phyloP scores from a whole-genome alignment of 2,113 vertebrate genomes.

The Podiceps cristatus region DNA sequence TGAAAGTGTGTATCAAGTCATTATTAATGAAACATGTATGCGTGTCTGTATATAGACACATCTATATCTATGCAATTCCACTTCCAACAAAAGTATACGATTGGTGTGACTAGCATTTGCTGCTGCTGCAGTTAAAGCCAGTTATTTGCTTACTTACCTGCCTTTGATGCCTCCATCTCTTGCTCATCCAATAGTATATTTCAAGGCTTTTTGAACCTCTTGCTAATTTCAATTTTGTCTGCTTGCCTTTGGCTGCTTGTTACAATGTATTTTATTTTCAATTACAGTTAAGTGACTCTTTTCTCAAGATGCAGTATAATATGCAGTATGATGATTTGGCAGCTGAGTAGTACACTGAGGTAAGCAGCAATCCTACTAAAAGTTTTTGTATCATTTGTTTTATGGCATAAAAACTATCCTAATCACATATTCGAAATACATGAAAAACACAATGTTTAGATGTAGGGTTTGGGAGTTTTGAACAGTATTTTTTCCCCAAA shows the following conservation, averaged over 20 bases:
- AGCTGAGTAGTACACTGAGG: background rate
- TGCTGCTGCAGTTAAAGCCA: background rate
- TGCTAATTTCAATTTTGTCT: conserved; percentile 19
- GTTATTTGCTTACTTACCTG: background rate
- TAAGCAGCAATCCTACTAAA: background rate
- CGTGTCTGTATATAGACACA: background rate
- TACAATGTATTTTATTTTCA: background rate
- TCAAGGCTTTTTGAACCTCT: background rate
- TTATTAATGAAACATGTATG: background rate
- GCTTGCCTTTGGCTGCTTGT: background rate
- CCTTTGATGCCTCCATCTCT: background rate
- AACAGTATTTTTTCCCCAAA: background rate
- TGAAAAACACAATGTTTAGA: background rate
- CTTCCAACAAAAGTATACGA: background rate
- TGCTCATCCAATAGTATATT: background rate
- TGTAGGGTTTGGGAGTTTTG: background rate
- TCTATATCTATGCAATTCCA: background rate
- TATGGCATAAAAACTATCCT: background rate
- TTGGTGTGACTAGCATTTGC: background rate
- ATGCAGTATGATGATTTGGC: background rate
- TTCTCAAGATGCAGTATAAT: background rate
- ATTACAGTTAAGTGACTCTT: background rate
- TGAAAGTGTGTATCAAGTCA: background rate
- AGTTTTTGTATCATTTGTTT: background rate
- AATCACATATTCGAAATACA: background rate